A percentile compares a stretch with the other conserved stretches of the same genome.
Evolutionary conservation across 2,797 vertebrate species (phyloP).

Genomic region (Apodemus agrarius): DNA sequence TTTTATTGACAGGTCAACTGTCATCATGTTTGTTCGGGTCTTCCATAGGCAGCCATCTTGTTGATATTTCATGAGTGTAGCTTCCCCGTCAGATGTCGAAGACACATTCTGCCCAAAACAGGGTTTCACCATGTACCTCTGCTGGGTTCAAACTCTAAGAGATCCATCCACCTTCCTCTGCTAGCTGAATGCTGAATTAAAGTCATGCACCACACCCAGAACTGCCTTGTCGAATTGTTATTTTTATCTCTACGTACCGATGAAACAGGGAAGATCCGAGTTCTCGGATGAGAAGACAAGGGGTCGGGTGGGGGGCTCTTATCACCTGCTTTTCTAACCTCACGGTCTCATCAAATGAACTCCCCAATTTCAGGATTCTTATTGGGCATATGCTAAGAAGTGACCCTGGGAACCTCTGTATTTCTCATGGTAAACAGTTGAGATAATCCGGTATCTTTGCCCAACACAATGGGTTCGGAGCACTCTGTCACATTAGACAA

Average conservation of each 20-base stretch:
- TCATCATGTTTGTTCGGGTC: not conserved
- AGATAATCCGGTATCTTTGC: constrained; percentile 82
- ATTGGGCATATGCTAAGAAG: constrained; percentile 65
- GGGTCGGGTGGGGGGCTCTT: constrained; percentile 58
- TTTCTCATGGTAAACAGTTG: constrained; percentile 79
- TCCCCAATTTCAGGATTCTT: constrained; percentile 74
- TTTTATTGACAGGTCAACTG: not conserved
- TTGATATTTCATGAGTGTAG: not conserved
- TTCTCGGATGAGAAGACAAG: constrained; percentile 79
- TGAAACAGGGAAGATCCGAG: not conserved
- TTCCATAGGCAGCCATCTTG: not conserved
- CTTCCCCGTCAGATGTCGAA: not conserved
- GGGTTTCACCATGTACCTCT: not conserved
- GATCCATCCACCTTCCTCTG: not conserved
- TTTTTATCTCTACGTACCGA: constrained; percentile 6
- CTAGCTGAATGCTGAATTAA: not conserved
- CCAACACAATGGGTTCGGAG: constrained; percentile 72
- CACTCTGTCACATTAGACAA: constrained; percentile 69
- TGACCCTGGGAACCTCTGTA: constrained; percentile 61
- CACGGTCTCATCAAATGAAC: not conserved
- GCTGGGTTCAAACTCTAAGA: not conserved
- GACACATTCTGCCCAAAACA: not conserved
- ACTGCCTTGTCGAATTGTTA: constrained; percentile 51
- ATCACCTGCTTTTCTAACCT: constrained; percentile 68
- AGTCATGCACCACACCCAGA: not conserved